phyloP scores from a whole-genome alignment of 2,797 vertebrate species.

The Tokudaia muenninki region DNA sequence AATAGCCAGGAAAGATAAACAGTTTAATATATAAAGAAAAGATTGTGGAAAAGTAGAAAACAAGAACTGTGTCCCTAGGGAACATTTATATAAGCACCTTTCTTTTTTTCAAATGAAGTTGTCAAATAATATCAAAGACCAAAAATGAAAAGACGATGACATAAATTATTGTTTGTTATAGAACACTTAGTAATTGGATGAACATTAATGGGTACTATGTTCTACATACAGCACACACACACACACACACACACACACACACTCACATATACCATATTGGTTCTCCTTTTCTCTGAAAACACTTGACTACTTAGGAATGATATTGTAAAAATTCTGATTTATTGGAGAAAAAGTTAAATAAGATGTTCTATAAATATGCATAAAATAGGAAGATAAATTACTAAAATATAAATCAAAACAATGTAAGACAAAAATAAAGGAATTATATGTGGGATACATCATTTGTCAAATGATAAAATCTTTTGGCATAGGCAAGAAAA shows the following conservation, averaged over 20 bases:
- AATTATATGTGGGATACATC: neutral
- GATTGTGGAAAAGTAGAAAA: neutral
- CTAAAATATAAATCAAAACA: constrained; percentile 41
- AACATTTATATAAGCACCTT: neutral
- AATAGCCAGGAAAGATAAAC: neutral
- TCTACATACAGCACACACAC: neutral
- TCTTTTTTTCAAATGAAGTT: neutral
- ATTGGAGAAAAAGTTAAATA: constrained; percentile 8
- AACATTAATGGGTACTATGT: neutral
- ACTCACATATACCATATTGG: neutral
- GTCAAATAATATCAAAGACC: neutral
- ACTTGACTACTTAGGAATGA: neutral
- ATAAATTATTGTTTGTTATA: neutral
- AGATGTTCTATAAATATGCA: neutral
- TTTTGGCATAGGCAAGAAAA: neutral
- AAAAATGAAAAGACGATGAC: neutral
- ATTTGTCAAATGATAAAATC: neutral
- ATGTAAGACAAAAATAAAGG: constrained; percentile 15
- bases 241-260: neutral
- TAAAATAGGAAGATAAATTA: neutral
- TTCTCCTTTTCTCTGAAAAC: neutral
- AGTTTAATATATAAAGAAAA: neutral
- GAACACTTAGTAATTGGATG: constrained; percentile 10
- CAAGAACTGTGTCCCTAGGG: neutral
- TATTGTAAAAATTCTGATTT: constrained; percentile 31